These are phyloP conservation scores for Tyrannus savana DNA, from an alignment of 2,113 vertebrate genomes.

Conservation along the genomic window DNA sequence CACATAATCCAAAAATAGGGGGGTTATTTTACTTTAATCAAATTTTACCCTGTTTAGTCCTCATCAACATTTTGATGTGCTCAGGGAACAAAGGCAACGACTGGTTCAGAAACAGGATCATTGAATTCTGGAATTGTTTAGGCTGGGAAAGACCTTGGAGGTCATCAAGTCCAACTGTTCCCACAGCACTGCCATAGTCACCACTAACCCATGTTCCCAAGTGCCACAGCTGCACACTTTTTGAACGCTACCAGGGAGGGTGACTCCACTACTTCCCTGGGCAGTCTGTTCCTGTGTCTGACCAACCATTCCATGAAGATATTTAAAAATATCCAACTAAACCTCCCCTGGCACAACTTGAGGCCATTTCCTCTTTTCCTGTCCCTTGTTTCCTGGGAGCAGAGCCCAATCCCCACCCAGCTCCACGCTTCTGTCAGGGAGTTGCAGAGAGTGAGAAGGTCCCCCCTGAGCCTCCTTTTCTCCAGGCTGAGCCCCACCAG, in stretches of 20 bases:
- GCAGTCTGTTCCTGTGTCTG: background rate
- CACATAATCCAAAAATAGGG: background rate
- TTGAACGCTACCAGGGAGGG: background rate
- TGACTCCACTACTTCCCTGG: background rate
- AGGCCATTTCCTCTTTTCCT: background rate
- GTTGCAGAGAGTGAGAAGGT: background rate
- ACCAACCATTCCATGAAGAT: background rate
- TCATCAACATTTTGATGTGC: background rate
- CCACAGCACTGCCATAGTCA: background rate
- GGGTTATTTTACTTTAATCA: too few relatives aligned
- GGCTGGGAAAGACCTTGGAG: background rate
- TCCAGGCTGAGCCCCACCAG: background rate
- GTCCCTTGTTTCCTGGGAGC: background rate
- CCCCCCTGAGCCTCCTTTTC: background rate
- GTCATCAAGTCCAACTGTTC: background rate
- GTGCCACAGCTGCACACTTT: background rate
- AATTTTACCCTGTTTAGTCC: background rate
- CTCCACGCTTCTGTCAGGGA: background rate
- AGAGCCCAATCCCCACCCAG: rapidly evolving
- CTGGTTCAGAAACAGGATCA: background rate
- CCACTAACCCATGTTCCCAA: background rate
- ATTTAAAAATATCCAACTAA: background rate
- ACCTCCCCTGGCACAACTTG: background rate
- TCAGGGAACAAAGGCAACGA: background rate
- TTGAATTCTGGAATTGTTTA: background rate